Evolutionary conservation across 2,113 vertebrate species (phyloP), one percentile per base, ranked within the genome.

Genomic region (Strix uralensis): DNA sequence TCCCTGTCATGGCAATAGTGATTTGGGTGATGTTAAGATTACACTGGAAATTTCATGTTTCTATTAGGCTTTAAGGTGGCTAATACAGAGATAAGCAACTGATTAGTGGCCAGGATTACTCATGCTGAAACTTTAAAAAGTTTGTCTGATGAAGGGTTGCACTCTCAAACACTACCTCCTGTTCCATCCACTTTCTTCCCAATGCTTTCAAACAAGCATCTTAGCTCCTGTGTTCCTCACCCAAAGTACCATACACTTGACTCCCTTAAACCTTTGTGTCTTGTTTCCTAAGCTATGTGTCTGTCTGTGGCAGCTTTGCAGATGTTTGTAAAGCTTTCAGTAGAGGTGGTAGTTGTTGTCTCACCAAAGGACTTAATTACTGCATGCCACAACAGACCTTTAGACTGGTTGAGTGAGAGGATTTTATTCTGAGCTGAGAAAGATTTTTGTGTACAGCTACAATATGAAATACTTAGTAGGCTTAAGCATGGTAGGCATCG

Each of bases 161-260:
- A 10, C n/a, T 58, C 36, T 30, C 29, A 27, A 52, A 61, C 2
- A 3, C 23, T 52, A 47, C 36, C 21, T 90, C 14, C 7, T 30
- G 27, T 20, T 81, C 36, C 22, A 40, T 44, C 42, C 1, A 3
- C 13, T 66, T 66, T 29, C 38, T 59, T 72, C 52, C 52, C 13
- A 15, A 15, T 4, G 5, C 11, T 10, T 49, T n/a, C 23, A 47
- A 15, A 77, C 18, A n/a, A 47, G 27, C 34, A 21, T 66, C 23
- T 91, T 4, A 0, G n/a, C 52, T 67, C 16, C 15, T 65, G 10
- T 66, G 29, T 40, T 59, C 29, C 21, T 71, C 22, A 42, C 22
- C 21, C 0, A 2, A 51, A 59, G 63, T 36, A 30, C 49, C 10
- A 14, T 8, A 11, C 0, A 2, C 34, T 38, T 47, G 26, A n/a